Percentiles rank a stretch among this genome's conserved stretches.
Conservation (phyloP, 1,140 invertebrate genomes). For the Thalassaphorura encarpata region DNA sequence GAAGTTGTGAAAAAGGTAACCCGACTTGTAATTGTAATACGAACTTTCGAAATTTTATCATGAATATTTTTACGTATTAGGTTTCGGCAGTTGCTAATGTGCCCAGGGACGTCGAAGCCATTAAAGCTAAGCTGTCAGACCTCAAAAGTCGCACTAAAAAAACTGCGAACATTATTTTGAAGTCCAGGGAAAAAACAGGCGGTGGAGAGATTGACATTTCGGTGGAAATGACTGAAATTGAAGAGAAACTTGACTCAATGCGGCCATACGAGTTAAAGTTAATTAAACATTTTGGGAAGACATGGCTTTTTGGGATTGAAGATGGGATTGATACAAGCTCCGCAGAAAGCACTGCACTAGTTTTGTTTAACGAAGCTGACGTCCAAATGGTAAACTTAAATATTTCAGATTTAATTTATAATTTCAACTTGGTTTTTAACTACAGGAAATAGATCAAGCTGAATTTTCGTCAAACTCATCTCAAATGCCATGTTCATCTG, state of each 20-base stretch:
- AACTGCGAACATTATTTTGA: not conserved
- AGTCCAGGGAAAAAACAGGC: not conserved
- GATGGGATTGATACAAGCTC: not conserved
- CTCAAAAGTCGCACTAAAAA: constrained; percentile 1
- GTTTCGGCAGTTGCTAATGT: not conserved
- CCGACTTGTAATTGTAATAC: not conserved
- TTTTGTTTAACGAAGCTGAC: not conserved
- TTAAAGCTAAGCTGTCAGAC: not conserved
- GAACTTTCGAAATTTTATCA: not conserved
- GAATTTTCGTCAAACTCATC: not conserved
- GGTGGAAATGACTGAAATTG: not conserved
- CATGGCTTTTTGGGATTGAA: not conserved
- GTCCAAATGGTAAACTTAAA: not conserved
- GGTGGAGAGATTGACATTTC: not conserved
- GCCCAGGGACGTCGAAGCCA: not conserved
- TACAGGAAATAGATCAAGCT: not conserved
- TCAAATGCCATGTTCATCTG: not conserved
- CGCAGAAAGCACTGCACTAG: not conserved
- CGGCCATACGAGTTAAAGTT: not conserved
- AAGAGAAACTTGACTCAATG: not conserved
- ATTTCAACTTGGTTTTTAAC: not conserved
- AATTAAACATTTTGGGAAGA: not conserved
- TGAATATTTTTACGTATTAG: not conserved
- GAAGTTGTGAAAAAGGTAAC: not conserved
- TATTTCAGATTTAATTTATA: not conserved